These are phyloP conservation scores for Disparrhopalites patrizii DNA, from an alignment of 2,888 invertebrate species.

Conservation along the genomic window DNA sequence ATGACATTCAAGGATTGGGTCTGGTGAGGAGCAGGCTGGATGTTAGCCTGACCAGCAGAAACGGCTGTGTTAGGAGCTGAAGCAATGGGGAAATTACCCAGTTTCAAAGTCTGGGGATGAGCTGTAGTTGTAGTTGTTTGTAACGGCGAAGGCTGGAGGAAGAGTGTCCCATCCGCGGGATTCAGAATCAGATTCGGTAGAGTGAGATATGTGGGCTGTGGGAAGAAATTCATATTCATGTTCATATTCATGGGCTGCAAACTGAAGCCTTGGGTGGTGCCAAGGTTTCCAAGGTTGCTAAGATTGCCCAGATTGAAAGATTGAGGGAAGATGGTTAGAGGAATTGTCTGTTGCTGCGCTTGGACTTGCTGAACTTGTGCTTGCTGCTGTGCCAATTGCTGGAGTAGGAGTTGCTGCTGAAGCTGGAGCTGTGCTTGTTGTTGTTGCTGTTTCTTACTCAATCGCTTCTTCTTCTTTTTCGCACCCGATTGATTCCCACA, in stretches of 20 bases:
- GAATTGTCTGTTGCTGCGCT: constrained; percentile 29
- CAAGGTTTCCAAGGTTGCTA: neutral
- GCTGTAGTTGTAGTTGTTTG: constrained; percentile 32
- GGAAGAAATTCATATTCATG: constrained; percentile 47
- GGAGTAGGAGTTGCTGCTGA: constrained; percentile 46
- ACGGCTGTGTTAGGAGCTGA: constrained; percentile 28
- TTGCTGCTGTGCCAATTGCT: constrained; percentile 49
- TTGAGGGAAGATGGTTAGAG: constrained; percentile 41
- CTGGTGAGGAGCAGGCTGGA: constrained; percentile 23
- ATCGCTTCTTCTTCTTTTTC: constrained; percentile 46
- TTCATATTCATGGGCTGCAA: constrained; percentile 43
- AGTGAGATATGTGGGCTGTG: constrained; percentile 44
- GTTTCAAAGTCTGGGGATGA: constrained; percentile 34
- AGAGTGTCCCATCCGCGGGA: constrained; percentile 47
- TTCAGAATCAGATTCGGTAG: constrained; percentile 47
- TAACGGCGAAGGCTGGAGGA: constrained; percentile 41
- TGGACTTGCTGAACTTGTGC: constrained; percentile 36
- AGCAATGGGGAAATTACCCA: constrained; percentile 40
- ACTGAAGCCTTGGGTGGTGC: constrained; percentile 43
- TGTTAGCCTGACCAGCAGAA: neutral
- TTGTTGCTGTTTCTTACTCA: constrained; percentile 49
- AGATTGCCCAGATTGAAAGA: constrained; percentile 45
- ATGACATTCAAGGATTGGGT: constrained; percentile 34
- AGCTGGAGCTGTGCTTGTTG: constrained; percentile 51
- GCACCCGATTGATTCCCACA: constrained; percentile 35